These are phyloP conservation scores for Brachionus angularis DNA, from an alignment of 1,140 invertebrate species.

Conservation along the genomic window DNA sequence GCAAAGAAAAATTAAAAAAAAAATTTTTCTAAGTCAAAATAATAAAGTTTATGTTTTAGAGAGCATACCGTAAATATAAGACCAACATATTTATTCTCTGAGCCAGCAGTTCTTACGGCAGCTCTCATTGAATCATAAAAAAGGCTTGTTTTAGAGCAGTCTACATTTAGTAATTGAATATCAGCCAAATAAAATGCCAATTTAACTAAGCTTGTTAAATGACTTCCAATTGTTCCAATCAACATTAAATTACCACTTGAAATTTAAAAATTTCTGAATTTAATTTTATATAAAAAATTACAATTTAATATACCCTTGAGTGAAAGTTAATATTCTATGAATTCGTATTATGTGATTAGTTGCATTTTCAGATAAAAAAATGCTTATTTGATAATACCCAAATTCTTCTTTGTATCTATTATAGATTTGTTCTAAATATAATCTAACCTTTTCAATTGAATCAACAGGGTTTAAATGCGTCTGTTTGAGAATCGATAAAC, in stretches of 20 bases:
- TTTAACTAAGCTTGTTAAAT: constrained; percentile 53
- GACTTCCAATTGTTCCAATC: constrained; percentile 54
- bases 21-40: no score
- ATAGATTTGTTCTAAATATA: constrained; percentile 49
- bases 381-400: constrained; percentile 53
- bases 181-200: constrained; percentile 56
- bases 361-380: constrained; percentile 55
- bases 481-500: constrained; percentile 46
- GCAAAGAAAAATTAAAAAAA: no score
- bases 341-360: constrained; percentile 54
- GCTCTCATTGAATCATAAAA: constrained; percentile 57
- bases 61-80: constrained; percentile 55
- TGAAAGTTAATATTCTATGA: constrained; percentile 55
- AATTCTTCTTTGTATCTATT: constrained; percentile 56
- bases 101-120: constrained; percentile 54
- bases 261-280: constrained; percentile 14
- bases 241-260: constrained; percentile 56
- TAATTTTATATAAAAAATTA: not conserved
- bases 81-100: constrained; percentile 54
- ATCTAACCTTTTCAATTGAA: constrained; percentile 51
- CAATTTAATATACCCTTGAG: constrained; percentile 51
- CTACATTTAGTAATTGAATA: constrained; percentile 52
- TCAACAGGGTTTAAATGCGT: constrained; percentile 48
- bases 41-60: constrained; percentile 45
- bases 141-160: constrained; percentile 53